phyloP scores from a whole-genome alignment of 2,888 invertebrate species.

The Rambutsinella grinnellia region DNA sequence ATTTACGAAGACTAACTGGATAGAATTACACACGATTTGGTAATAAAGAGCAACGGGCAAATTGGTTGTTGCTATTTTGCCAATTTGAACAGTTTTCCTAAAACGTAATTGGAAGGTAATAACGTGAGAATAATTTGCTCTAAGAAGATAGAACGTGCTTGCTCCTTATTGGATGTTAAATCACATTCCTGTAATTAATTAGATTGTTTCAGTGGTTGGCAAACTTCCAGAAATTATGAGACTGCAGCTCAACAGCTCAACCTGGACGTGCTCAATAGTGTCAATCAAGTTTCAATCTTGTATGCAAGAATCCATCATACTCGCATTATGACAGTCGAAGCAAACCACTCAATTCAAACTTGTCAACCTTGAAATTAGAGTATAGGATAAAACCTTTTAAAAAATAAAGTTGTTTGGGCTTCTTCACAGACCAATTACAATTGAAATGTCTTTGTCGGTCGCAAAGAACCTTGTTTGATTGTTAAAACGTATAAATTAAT shows the following conservation, averaged over 20 bases:
- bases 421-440: no score
- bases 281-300: background rate
- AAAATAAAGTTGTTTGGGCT: no score
- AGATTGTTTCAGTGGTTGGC: background rate
- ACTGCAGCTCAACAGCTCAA: no score
- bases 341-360: constrained; percentile 41
- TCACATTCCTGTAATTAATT: constrained; percentile 8
- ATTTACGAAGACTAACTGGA: background rate
- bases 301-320: background rate
- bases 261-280: background rate
- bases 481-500: no score
- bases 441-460: constrained; percentile 27
- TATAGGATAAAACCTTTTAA: no score
- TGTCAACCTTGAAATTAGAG: constrained; percentile 51
- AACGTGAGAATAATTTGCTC: no score
- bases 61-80: background rate
- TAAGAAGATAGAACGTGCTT: background rate
- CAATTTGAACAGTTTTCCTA: background rate
- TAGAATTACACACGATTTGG: background rate
- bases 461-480: no score
- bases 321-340: background rate
- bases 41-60: background rate
- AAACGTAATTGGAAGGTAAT: background rate
- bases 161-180: background rate
- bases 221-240: background rate